Base-by-base conservation (phyloP, 2,113 vertebrate genomes). In the Rhynchomys soricoides region DNA sequence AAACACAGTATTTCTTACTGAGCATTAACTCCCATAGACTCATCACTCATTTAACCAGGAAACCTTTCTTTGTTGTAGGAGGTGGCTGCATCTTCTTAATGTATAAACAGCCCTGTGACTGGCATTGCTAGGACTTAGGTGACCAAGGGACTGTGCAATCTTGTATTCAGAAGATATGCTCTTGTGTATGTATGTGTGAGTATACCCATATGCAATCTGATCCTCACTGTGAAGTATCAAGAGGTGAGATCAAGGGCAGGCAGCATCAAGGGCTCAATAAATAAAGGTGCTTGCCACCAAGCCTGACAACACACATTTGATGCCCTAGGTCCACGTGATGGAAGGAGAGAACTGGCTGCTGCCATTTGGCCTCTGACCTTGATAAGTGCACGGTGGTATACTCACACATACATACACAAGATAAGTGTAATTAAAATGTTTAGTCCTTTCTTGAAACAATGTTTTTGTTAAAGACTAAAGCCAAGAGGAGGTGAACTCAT, bases 21-120 rank as follows among this genome's bases (percentile, higher is more conserved):
- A 40, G 10, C n/a, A 40, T 81, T 79, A 70, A 83, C 85, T 86
- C 85, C 21, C 77, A 29, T 78, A 83, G 24, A 59, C 66, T 91
- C 95, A 16, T 45, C 64, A 5, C 31, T 83, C 77, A 64, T 34
- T 83, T 83, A 22, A 96, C 71, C 71, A n/a, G 48, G 57, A 62
- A 75, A 16, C 11, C 12, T 45, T 95, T 68, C 64, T 55, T 34
- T 96, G 92, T 75, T 81, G n/a, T 96, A 81, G 40, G 52, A 90
- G 90, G n/a, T 91, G 22, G n/a, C 45, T 94, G 50, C 37, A 89
- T 34, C 50, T 91, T 75, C 34, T 93, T 57, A 83, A 71, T 45
- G 31, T 86, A 45, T 92, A 71, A 96, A 68, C 43, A 90, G 77
- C 50, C 37, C 89, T 66, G 21, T 45, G 17, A 37, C 79, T 92